A percentile compares a stretch with the other conserved stretches of the same genome.
These are phyloP conservation scores for Drosophila aff. DNA, from an alignment of 1,140 invertebrate species.

Conservation along the genomic window DNA sequence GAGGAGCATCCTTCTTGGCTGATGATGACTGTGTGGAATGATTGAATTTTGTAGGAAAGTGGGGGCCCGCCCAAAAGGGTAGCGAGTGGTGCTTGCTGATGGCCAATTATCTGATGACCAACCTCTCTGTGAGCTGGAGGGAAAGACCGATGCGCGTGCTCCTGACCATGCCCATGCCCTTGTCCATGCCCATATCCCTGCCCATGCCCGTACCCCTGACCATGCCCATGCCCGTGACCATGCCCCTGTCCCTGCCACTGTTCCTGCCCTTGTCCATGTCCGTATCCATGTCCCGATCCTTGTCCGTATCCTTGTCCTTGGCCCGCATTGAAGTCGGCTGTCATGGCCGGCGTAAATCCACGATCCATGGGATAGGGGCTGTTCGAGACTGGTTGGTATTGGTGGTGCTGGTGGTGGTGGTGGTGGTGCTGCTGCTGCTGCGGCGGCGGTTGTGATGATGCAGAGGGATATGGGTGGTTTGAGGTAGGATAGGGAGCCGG, in stretches of 20 bases:
- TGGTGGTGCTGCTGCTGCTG: constrained; percentile 13
- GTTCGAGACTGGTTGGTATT: constrained; percentile 42
- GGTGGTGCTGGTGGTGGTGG: not conserved
- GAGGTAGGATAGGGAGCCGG: constrained; percentile 44
- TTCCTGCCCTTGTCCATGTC: constrained; percentile 26
- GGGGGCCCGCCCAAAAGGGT: not conserved
- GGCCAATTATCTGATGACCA: constrained; percentile 43
- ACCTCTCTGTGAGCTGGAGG: constrained; percentile 66
- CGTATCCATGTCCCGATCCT: constrained; percentile 36
- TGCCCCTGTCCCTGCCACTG: constrained; percentile 8
- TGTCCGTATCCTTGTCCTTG: constrained; percentile 5
- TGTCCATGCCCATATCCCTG: constrained; percentile 46
- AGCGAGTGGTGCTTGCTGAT: constrained; percentile 7
- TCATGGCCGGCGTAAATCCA: constrained; percentile 61
- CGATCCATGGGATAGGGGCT: constrained; percentile 48
- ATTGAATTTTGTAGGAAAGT: not conserved
- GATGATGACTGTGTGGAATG: constrained; percentile 6
- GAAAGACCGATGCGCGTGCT: constrained; percentile 61
- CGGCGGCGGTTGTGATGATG: constrained; percentile 23
- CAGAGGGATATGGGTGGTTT: constrained; percentile 6
- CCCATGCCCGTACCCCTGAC: constrained; percentile 36
- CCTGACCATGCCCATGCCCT: constrained; percentile 46
- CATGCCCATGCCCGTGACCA: not conserved
- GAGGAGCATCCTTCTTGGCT: not conserved
- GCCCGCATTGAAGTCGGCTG: constrained; percentile 37